Base-by-base conservation (phyloP, 30 jellyfish, hydroid and myxozoan genomes). In the Phacellophora camtschatica region DNA sequence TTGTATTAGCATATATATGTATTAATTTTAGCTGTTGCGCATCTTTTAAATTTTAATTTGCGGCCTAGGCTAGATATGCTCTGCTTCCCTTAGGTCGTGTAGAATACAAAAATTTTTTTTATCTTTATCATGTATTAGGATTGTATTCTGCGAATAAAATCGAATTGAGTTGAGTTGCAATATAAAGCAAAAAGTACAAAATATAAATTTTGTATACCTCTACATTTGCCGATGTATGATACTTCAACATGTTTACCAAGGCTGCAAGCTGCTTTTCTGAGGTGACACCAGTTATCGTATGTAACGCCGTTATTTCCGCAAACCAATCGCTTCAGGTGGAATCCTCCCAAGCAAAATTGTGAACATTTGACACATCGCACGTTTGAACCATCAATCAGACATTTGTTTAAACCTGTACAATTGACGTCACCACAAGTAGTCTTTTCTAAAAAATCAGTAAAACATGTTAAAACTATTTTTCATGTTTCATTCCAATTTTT, bases 291-390 rank as follows among this genome's bases (percentile, higher is more conserved):
- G 39, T 70, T 87, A 25, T 35, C 45, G 64, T 76, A 87, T 20
- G 84, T 76, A 27, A 25, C 53, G 20, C 87, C 87, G 65, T 87
- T 86, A 34, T 75, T 87, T 15, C 92, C 96, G 46, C 96, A 87
- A 13, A 87, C 69, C 10, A 56, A 65, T 10, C 39, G 27, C 36
- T 35, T 63, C 0, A 42, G n/a, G 33, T 70, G 50, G 62, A 71
- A 59, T 2, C 77, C 87, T 2, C 95, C 95, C 49, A 84, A 27
- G 74, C 95, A 84, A 63, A 33, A 84, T 1, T 70, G 45, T 0
- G 43, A 41, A 78, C 95, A 84, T 48, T 59, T 84, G 4, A 84
- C 95, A 54, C 95, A 84, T 6, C 95, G 83, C 8, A 72, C 87
- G 8, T 42, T 56, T 33, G 20, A 22, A 11, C 73, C 80, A 27